Base-by-base conservation (phyloP, 2,113 vertebrate species). In the Myodes glareolus region DNA sequence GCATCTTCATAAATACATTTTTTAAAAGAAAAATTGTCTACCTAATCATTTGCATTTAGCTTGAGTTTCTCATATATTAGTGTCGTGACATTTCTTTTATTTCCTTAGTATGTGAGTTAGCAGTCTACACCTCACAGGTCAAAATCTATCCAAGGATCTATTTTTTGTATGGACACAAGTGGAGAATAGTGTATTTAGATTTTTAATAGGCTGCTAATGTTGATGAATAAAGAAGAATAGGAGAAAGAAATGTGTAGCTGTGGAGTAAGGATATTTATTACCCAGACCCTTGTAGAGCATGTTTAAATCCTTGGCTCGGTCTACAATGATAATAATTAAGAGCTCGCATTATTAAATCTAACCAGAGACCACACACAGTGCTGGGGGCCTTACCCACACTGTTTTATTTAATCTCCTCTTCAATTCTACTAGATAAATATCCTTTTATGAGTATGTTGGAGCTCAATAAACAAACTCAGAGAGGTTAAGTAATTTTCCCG, bases 291-390 rank as follows among this genome's bases (percentile, higher is more conserved):
- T 88, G 50, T 0, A 86, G 78, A 93, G 92, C 94, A 89, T 81
- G 13, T 77, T 80, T 95, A 86, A 81, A 77, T 11, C 10, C 7
- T 47, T 95, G 52, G 4, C n/a, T 81, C 10, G 82, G 11, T 11
- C 29, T 85, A 16, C 92, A 92, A 63, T 85, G 58, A 73, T 72
- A 76, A 52, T 86, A 86, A 86, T 91, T 67, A 88, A 94, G 42
- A 84, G 33, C 17, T 16, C 78, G 72, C 12, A 92, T 65, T 94
- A 63, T 81, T 94, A 90, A 94, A 70, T 27, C 14, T 78, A 92
- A 76, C 31, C 70, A 82, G 39, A 76, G 19, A 88, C 21, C 11
- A 85, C 61, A 75, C 39, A 84, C 11, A 47, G 12, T 81, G 42
- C 23, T 70, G 11, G 52, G 58, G 4, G 36, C 33, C 85, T 84